A percentile compares a stretch with the other conserved stretches of the same genome.
These are phyloP conservation scores for Aleiodes alternator DNA, from an alignment of 2,888 invertebrate genomes.

Conservation along the genomic window DNA sequence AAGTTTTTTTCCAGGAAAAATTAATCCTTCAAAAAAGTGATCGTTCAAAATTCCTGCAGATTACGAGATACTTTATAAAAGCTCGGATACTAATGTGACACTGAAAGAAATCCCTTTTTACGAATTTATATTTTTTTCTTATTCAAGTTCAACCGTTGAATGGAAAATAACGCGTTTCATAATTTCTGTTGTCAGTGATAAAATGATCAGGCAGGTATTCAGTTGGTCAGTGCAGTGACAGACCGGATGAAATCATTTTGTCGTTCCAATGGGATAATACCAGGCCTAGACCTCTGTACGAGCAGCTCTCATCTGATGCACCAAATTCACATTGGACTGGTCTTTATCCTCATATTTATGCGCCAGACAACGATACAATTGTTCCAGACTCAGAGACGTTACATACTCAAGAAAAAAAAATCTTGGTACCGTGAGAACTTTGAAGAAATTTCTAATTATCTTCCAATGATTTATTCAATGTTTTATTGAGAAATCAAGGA, in stretches of 20 bases:
- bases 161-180: neutral
- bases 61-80: too few species aligned
- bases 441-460: too few species aligned
- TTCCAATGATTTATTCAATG: neutral
- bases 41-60: too few species aligned
- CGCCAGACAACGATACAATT: too few species aligned
- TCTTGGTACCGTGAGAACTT: too few species aligned
- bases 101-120: neutral
- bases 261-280: constrained; percentile 54
- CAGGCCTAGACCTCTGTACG: constrained; percentile 26
- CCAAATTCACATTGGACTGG: constrained; percentile 19
- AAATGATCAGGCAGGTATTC: constrained; percentile 24
- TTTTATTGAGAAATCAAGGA: neutral
- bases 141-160: neutral
- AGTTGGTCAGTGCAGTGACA: constrained; percentile 31
- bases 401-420: too few species aligned
- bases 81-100: neutral
- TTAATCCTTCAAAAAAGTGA: too few species aligned
- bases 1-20: too few species aligned
- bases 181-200: constrained; percentile 14
- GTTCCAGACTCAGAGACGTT: too few species aligned
- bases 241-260: constrained; percentile 57
- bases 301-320: neutral
- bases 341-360: constrained; percentile 10
- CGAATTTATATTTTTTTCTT: constrained; percentile 3